Evolutionary conservation across 2,797 vertebrate species (phyloP), one percentile per base, ranked within the genome.

Genomic region (Micrastur ruficollis): DNA sequence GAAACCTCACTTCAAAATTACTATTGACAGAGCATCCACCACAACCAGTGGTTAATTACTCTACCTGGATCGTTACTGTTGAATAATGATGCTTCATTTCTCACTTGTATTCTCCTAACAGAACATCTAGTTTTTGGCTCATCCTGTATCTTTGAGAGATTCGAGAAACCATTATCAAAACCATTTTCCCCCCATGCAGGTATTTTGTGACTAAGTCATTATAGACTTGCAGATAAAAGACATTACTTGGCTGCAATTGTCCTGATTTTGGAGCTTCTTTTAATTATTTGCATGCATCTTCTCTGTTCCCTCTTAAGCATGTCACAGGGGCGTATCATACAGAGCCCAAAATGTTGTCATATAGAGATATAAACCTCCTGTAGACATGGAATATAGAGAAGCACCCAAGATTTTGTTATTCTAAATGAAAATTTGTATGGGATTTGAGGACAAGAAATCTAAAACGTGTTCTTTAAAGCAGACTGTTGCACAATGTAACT

Each of bases 1-100:
- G 71, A 94, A 97, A 88, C 90, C 88, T 92, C 92, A 88, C 31
- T 67, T 66, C 72, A 59, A 22, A 92, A 66, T 66, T 73, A 91
- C 5, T 94, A 91, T 85, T 97, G 95, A 94, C 80, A 38, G 50
- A 87, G 47, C 61, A 73, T 58, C 81, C 74, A 62, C 93, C 67
- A 75, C 93, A 89, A 72, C 29, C 63, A 62, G 62, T 8, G 40
- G n/a, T 95, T 92, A 90, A 95, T 93, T 87, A 61, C 66, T 38
- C 67, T 61, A 68, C 87, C 81, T 79, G 73, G 78, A 81, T 86
- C 36, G 2, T 91, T 89, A 65, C 46, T 1, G 3, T 5, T 58
- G 85, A 84, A 92, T 75, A 89, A 62, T 0, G 34, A 87, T 40
- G 50, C 50, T 82, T 75, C 4, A 0, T 61, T 89, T 53, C 78